Evolutionary conservation across 2,113 vertebrate species (phyloP).

Genomic region (Dunckerocampus dactyliophorus): DNA sequence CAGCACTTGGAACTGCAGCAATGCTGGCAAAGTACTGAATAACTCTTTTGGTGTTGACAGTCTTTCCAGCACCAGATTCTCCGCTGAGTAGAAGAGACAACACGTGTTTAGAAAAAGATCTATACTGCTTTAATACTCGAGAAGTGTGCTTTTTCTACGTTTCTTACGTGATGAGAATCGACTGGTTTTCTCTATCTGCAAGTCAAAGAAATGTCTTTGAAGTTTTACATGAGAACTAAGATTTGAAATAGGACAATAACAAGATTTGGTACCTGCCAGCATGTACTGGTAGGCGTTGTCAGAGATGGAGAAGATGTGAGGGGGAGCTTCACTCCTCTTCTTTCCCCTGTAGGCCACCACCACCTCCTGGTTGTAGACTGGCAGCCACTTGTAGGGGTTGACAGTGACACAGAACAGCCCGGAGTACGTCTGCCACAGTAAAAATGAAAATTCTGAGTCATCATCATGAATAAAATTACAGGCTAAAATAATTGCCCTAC

Average conservation of each 20-base stretch:
- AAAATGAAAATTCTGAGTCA: conserved; percentile 72
- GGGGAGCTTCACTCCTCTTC: conserved; percentile 87
- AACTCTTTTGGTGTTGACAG: conserved; percentile 89
- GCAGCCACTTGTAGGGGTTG: conserved; percentile 90
- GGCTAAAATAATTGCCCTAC: conserved; percentile 45
- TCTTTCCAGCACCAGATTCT: conserved; percentile 92
- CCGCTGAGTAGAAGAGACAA: conserved; percentile 65
- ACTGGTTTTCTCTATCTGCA: conserved; percentile 69
- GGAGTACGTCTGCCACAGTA: conserved; percentile 58
- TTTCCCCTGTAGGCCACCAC: conserved; percentile 86
- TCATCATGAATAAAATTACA: conserved; percentile 48
- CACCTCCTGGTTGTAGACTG: conserved; percentile 84
- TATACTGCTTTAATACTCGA: not conserved
- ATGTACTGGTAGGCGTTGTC: conserved; percentile 86
- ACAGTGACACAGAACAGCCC: conserved; percentile 87
- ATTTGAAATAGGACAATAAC: not conserved
- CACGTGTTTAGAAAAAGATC: not conserved
- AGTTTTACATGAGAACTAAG: not conserved
- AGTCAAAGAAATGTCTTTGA: conserved; percentile 12
- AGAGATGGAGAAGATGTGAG: conserved; percentile 92
- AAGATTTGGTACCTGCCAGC: conserved; percentile 74
- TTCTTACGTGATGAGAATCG: conserved; percentile 67
- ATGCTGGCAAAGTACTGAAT: conserved; percentile 94
- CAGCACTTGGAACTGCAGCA: conserved; percentile 69
- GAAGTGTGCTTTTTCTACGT: not conserved